Base-by-base conservation (phyloP, 2,113 vertebrate species). In the Rattus rattus region DNA sequence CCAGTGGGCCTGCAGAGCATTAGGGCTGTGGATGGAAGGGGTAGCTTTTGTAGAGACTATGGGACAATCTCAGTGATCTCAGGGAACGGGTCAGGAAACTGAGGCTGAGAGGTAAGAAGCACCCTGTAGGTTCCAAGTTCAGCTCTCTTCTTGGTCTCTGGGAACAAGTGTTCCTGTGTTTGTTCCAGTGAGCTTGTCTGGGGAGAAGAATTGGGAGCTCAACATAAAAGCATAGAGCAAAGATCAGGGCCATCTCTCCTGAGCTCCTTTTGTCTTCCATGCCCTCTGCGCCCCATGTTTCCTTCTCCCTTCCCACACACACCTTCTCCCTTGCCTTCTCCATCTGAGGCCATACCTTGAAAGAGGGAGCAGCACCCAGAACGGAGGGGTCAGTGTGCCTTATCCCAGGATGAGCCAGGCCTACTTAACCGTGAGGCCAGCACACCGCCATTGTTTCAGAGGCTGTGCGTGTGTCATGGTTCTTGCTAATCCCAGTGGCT, bases 1-100 rank as follows among this genome's bases (percentile, higher is more conserved):
- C 47, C 4, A 3, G 4, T 2, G 5, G 75, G 28, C 4, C 26
- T 1, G 52, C 16, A 70, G 67, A 22, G 5, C 1, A 33, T 52
- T 24, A 17, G n/a, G 33, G 17, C 7, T 1, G 0, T 39, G 30
- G 5, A 4, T 2, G 36, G 12, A 8, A 17, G n/a, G n/a, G 67
- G 10, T 26, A 4, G 4, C 24, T 85, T 20, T 88, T 28, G 3
- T 36, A 1, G 0, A 24, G 0, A 54, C 2, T 0, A 0, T 30
- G n/a, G 5, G 9, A 52, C 11, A 54, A 49, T 6, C 54, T 70
- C 33, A n/a, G 56, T 14, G 5, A 52, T 4, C 24, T 49, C 14
- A 5, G 7, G 70, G 4, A 26, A n/a, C n/a, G 26, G 49, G 33
- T 79, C 26, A 1, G 67, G 85, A 88, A 76, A 70, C 84, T 20